Conservation (phyloP, 1,140 invertebrate species). For the Bacillus rossius region DNA sequence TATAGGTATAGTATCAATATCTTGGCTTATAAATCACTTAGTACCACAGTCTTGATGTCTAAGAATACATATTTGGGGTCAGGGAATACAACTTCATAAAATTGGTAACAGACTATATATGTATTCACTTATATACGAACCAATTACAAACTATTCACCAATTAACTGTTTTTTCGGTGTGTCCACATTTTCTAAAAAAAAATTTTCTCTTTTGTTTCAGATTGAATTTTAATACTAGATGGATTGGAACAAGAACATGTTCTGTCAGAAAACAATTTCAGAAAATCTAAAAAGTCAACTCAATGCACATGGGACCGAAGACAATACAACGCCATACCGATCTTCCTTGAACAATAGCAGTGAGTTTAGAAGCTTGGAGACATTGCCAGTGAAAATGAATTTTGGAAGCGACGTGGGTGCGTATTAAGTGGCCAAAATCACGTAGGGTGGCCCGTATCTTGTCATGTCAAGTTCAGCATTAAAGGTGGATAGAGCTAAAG, state of each 20-base stretch:
- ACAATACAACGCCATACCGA: constrained; percentile 10
- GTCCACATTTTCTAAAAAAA: too few relatives aligned
- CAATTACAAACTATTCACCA: too few relatives aligned
- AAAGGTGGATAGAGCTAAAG: constrained; percentile 17
- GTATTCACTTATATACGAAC: too few relatives aligned
- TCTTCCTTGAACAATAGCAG: constrained; percentile 16
- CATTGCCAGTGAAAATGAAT: constrained; percentile 18
- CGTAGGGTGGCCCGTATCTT: constrained; percentile 10
- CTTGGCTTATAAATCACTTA: too few relatives aligned
- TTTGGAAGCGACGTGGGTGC: constrained; percentile 16
- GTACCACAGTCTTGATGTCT: too few relatives aligned
- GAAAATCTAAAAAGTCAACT: constrained; percentile 8
- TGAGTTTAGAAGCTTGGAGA: constrained; percentile 19
- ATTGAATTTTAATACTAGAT: neutral
- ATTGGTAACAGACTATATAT: too few relatives aligned
- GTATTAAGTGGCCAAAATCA: constrained; percentile 13
- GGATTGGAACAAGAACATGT: constrained; percentile 14
- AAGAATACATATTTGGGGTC: too few relatives aligned
- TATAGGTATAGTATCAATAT: too few relatives aligned
- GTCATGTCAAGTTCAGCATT: constrained; percentile 10
- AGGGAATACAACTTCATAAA: too few relatives aligned
- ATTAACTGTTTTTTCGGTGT: too few relatives aligned
- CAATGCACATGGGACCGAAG: constrained; percentile 11
- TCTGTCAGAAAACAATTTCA: constrained; percentile 9
- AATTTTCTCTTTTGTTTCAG: too few relatives aligned